Conservation (phyloP, 2,113 vertebrate species). For the Ciconia maguari region DNA sequence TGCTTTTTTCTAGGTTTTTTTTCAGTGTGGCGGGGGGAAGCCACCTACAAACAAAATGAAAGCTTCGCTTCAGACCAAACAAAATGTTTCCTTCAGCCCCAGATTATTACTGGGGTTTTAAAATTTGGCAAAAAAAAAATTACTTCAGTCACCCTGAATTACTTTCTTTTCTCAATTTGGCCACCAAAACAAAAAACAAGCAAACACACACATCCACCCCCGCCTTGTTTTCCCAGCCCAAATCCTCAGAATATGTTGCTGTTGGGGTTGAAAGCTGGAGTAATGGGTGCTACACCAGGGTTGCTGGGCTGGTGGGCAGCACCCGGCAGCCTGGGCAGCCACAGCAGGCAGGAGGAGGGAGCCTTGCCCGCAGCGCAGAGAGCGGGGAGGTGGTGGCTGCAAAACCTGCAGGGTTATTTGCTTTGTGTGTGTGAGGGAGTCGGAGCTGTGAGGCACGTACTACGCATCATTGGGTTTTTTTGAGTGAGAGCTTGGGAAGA, state of each 20-base stretch:
- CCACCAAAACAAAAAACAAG: neutral
- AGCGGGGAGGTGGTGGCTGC: neutral
- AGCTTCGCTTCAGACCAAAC: slow-evolving; percentile 47
- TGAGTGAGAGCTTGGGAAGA: slow-evolving; percentile 26
- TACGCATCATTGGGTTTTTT: neutral
- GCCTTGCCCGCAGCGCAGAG: neutral
- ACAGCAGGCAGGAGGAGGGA: neutral
- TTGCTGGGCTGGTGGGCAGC: neutral
- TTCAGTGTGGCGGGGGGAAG: neutral
- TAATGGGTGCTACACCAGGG: neutral
- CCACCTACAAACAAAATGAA: slow-evolving; percentile 61
- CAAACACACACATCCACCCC: accelerated
- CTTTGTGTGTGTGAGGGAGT: neutral
- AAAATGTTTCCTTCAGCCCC: slow-evolving; percentile 16
- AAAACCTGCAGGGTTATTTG: neutral
- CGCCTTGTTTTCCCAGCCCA: neutral
- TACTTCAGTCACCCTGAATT: neutral
- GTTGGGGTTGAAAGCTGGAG: neutral
- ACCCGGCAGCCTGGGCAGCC: neutral
- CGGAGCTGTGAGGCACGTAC: neutral
- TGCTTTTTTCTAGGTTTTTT: neutral
- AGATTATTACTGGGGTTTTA: neutral
- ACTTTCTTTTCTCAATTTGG: neutral
- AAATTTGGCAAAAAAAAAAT: neutral
- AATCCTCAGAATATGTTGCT: neutral